Evolutionary conservation across 2,888 invertebrate genomes (phyloP).

Genomic region (Stenurella melanura): DNA sequence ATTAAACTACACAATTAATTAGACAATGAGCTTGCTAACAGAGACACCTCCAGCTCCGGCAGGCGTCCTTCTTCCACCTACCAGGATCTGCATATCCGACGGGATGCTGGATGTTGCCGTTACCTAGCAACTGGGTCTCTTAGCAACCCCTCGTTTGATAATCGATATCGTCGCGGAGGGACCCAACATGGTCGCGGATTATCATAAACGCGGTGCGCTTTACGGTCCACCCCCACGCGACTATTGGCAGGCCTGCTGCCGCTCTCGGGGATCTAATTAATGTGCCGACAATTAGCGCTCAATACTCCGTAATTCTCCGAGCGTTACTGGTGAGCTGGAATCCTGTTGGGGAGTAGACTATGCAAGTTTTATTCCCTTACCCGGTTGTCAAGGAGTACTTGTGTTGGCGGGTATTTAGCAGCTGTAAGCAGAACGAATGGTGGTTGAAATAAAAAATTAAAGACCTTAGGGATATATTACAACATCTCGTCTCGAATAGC

Average conservation of each 20-base stretch:
- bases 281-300: conserved; percentile 43
- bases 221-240: conserved; percentile 50
- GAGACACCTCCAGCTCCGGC: background rate
- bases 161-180: conserved; percentile 50
- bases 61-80: conserved; percentile 6
- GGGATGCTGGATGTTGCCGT: conserved; percentile 43
- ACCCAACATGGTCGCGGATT: conserved; percentile 60
- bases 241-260: conserved; percentile 47
- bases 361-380: background rate
- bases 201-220: conserved; percentile 57
- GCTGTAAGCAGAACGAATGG: too few species aligned
- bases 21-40: conserved; percentile 33
- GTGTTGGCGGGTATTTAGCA: background rate
- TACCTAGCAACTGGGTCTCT: conserved; percentile 49
- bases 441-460: too few species aligned
- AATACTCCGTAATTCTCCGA: conserved; percentile 27
- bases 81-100: background rate
- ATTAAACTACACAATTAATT: conserved; percentile 37
- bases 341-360: background rate
- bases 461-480: too few species aligned
- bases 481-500: too few species aligned
- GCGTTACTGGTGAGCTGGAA: conserved; percentile 12
- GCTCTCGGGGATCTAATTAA: conserved; percentile 42
- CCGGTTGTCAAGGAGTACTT: background rate
- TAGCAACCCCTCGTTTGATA: conserved; percentile 49